Percentiles rank a stretch among this genome's conserved stretches.
These are phyloP conservation scores for Tragelaphus strepsiceros DNA, from an alignment of 2,113 vertebrate species.

Conservation along the genomic window DNA sequence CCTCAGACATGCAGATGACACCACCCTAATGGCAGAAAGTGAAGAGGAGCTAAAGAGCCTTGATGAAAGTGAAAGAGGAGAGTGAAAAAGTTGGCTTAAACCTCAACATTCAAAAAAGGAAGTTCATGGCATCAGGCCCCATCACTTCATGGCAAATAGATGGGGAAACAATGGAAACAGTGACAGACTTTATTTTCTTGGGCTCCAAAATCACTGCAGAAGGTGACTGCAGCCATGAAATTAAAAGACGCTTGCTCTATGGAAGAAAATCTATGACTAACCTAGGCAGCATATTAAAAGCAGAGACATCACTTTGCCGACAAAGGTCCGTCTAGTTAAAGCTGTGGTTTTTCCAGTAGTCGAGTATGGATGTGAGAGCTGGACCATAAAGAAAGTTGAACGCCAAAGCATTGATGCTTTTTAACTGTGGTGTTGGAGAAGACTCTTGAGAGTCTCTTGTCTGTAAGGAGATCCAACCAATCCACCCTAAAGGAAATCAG, in stretches of 20 bases:
- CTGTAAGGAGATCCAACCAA: background rate
- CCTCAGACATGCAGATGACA: background rate
- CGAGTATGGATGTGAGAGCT: background rate
- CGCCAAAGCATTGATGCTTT: background rate
- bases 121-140: background rate
- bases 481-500: background rate
- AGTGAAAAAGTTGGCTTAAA: background rate
- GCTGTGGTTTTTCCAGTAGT: background rate
- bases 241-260: background rate
- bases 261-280: background rate
- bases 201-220: background rate
- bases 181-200: background rate
- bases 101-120: background rate
- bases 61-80: background rate
- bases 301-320: background rate
- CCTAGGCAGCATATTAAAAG: background rate
- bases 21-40: background rate
- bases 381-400: background rate
- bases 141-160: background rate
- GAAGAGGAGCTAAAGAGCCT: background rate
- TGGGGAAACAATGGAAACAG: background rate
- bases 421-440: background rate
- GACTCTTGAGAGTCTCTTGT: background rate
- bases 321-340: background rate
- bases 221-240: background rate